Evolutionary conservation across 2,797 vertebrate genomes (phyloP).

Genomic region (Malacoraja senta): DNA sequence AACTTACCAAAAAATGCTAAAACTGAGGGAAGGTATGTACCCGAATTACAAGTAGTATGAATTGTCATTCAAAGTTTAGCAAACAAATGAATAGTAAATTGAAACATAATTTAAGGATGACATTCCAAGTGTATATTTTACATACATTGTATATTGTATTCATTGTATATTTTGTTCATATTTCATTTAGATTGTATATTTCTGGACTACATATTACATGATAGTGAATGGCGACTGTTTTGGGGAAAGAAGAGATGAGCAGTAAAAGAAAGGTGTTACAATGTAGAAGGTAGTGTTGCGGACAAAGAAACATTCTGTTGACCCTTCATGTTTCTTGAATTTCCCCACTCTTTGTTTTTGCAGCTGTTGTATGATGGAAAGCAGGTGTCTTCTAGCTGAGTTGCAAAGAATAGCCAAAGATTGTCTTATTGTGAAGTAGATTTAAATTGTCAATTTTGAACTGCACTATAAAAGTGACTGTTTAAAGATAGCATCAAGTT

Average conservation of each 20-base stretch:
- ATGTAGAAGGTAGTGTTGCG: not conserved
- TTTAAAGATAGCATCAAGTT: not conserved
- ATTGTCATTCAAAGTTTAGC: not conserved
- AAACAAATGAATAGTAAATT: not conserved
- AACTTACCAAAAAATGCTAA: not conserved
- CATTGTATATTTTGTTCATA: too few relatives aligned
- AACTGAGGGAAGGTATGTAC: not conserved
- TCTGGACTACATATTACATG: not conserved
- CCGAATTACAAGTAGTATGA: not conserved
- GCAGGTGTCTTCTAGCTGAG: slow-evolving; percentile 20
- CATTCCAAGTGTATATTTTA: slow-evolving; percentile 39
- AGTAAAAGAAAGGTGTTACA: slow-evolving; percentile 12
- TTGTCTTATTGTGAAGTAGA: not conserved
- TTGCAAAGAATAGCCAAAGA: not conserved
- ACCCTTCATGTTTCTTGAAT: not conserved
- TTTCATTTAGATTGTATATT: too few relatives aligned
- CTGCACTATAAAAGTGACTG: not conserved
- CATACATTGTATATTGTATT: too few relatives aligned
- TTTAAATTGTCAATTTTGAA: slow-evolving; percentile 15
- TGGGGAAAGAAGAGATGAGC: slow-evolving; percentile 60
- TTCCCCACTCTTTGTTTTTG: slow-evolving; percentile 25
- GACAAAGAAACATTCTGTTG: slow-evolving; percentile 28
- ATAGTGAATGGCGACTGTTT: not conserved
- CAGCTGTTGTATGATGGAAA: slow-evolving; percentile 29
- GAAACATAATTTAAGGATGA: not conserved